phyloP scores from a whole-genome alignment of 1,140 invertebrate species.

The Bradysia coprophila region DNA sequence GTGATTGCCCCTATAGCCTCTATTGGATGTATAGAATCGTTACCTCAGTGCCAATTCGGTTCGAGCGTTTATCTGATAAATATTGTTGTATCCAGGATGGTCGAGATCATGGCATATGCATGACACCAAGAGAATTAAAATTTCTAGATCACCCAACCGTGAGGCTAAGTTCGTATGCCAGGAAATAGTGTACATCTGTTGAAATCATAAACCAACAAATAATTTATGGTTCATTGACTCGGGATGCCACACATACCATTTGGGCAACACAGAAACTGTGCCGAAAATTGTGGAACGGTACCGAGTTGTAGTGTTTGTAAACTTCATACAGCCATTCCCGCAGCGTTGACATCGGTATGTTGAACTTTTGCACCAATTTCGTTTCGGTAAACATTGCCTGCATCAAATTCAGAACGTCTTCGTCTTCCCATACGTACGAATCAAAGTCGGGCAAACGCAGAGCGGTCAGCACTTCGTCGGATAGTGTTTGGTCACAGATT shows the following conservation, averaged over 20 bases:
- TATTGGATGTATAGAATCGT: no score
- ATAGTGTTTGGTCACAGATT: conserved; percentile 24
- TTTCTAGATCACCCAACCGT: conserved; percentile 53
- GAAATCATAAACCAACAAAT: background rate
- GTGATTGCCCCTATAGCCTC: no score
- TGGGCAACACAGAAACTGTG: conserved; percentile 81
- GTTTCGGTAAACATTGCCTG: conserved; percentile 74
- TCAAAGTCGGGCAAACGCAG: conserved; percentile 61
- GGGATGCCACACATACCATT: conserved; percentile 46
- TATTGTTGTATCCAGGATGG: conserved; percentile 82
- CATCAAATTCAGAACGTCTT: conserved; percentile 60
- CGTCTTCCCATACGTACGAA: conserved; percentile 66
- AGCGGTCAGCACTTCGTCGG: conserved; percentile 23
- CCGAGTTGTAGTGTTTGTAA: conserved; percentile 78
- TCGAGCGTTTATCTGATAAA: conserved; percentile 74
- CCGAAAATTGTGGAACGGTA: conserved; percentile 79
- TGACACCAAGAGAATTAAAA: conserved; percentile 60
- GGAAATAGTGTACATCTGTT: conserved; percentile 76
- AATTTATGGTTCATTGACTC: no score
- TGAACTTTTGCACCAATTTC: conserved; percentile 54
- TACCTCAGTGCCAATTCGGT: conserved; percentile 62
- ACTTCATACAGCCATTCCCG: conserved; percentile 58
- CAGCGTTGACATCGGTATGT: conserved; percentile 51
- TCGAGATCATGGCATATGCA: conserved; percentile 83
- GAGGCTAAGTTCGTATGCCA: conserved; percentile 48